Percentiles rank a stretch among this genome's conserved stretches.
phyloP scores from a whole-genome alignment of 2,113 vertebrate species.

The Syngnathus typhle region DNA sequence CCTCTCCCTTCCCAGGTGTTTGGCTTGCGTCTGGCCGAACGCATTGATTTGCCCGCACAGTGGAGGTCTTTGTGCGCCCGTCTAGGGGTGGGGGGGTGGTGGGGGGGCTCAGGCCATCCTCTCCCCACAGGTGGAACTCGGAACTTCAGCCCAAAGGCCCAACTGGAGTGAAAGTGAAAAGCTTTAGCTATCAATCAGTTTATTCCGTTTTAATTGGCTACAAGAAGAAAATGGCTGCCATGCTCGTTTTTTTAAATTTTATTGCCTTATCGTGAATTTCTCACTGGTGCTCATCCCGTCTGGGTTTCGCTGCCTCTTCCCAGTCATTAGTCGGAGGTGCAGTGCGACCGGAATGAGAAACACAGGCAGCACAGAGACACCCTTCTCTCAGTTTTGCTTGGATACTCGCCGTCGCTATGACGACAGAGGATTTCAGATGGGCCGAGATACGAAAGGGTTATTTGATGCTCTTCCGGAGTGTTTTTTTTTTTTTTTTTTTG shows the following conservation, averaged over 20 bases:
- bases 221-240: background rate
- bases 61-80: constrained; percentile 58
- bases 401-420: constrained; percentile 56
- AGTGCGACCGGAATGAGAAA: constrained; percentile 63
- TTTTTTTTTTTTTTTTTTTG: constrained; percentile 19
- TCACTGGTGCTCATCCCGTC: constrained; percentile 15
- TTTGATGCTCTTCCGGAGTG: constrained; percentile 39
- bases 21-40: constrained; percentile 52
- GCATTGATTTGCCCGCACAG: constrained; percentile 63
- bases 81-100: constrained; percentile 12
- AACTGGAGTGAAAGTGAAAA: constrained; percentile 12
- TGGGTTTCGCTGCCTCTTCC: background rate
- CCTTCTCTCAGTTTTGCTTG: constrained; percentile 59
- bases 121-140: constrained; percentile 57
- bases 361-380: constrained; percentile 58
- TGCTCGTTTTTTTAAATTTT: no score
- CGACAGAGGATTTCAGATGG: constrained; percentile 51
- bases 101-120: constrained; percentile 55
- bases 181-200: background rate
- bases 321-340: constrained; percentile 24
- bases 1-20: constrained; percentile 61
- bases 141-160: constrained; percentile 34
- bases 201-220: constrained; percentile 1
- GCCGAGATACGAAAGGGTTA: constrained; percentile 27
- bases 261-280: constrained; percentile 22